Evolutionary conservation across 2,888 invertebrate genomes (phyloP), one percentile per base, ranked within the genome.

Genomic region (Lypha dubia): DNA sequence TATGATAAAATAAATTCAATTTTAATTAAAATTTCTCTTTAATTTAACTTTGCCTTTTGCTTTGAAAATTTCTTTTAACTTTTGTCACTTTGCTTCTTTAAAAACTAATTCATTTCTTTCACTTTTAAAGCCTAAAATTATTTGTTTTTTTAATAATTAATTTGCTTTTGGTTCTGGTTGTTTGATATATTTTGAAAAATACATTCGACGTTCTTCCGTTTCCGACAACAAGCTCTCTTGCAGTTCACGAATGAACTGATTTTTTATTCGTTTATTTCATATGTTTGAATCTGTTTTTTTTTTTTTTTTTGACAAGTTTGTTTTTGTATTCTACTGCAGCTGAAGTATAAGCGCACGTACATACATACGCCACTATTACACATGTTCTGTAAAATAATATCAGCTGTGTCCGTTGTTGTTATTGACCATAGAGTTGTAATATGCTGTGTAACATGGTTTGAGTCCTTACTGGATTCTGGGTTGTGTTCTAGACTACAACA

Each of bases 231-330:
- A 79, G 53, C 77, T 80, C 84, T 86, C 84, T 84, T 83, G 84
- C 67, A 85, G 86, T 82, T 84, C 86, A 85, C 75, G 79, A 85
- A 41, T 82, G 86, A 86, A 86, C 86, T 86, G 84, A 85, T 79
- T 70, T 63, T 38, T 38, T 35, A 15, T 46, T 56, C 17, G 62
- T 24, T 73, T 38, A 9, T 60, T 77, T 63, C 62, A 63, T 38
- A 49, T 76, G 74, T 76, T 76, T 81, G 11, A 1, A 28, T 32
- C 2, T 4, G 28, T 28, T 28, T 24, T 20, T 58, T 58, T 53
- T 56, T 17, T 17, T 51, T 32, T 32, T 51, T n/a, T 70, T 82
- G 62, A 62, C 76, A 81, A 51, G 28, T 81, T 20, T 81, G 8
- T 74, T 58, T 56, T 46, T 46, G 32, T 58, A 58, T 17, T 17